Evolutionary conservation across 2,888 invertebrate genomes (phyloP), one percentile per base, ranked within the genome.

Genomic region (Peribatodes rhomboidaria): DNA sequence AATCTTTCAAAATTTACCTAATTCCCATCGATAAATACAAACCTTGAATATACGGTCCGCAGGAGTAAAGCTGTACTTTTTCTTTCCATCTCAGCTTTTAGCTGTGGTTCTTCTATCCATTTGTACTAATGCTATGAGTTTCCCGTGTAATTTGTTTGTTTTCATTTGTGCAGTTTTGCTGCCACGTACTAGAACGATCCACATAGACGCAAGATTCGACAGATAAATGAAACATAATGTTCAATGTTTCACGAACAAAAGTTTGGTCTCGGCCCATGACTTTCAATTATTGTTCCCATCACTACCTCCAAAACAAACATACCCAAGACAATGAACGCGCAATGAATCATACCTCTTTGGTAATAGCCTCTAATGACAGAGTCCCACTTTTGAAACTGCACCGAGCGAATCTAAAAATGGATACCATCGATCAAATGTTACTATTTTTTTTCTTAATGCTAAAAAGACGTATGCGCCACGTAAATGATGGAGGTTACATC

Each of bases 301-400:
- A 69, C 71, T 69, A 71, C 33, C 44, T 22, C 55, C 52, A 68
- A 65, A 62, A 71, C 76, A 79, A 76, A 81, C 75, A 72, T 66
- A 66, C 68, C 65, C 74, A 68, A 86, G 81, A 87, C 85, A 86
- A 87, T 86, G 81, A 85, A 77, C 75, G 78, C 77, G 76, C 79
- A 71, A 84, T 89, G 88, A 89, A 83, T 89, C 89, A 89, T 81
- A 76, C 72, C 74, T 81, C 63, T 89, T 88, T 85, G 81, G 86
- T 83, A 89, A 90, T 78, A 77, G 73, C 73, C 71, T 76, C 85
- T 88, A 87, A 87, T 85, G 82, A 79, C 70, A 70, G 68, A 76
- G 81, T 79, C 77, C 78, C 73, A 78, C 77, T 88, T 88, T 82
- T 83, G 87, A 79, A 87, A 88, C 70, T 70, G 69, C 75, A 73